Evolutionary conservation across 2,797 vertebrate species (phyloP).

Genomic region (Channallabes apus): DNA sequence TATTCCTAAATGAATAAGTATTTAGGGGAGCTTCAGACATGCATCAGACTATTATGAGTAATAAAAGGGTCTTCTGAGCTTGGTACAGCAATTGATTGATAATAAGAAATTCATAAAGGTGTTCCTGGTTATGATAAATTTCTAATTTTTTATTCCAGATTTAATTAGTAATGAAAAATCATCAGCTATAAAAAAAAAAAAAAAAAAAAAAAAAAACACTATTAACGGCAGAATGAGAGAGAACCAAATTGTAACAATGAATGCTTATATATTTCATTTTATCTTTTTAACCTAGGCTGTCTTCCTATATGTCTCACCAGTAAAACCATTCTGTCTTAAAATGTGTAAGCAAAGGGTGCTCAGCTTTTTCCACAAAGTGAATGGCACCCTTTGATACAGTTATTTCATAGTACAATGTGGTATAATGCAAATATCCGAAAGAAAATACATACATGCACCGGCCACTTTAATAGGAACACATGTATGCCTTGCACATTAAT

Average conservation of each 20-base stretch:
- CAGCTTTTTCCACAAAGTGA: too few species aligned
- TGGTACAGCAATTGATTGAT: constrained; percentile 3
- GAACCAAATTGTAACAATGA: neutral
- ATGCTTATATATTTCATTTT: too few species aligned
- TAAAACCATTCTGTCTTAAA: neutral
- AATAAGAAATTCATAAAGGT: constrained; percentile 1
- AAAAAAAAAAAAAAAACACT: neutral
- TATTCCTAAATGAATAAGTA: neutral
- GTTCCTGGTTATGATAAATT: neutral
- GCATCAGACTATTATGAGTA: neutral
- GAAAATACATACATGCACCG: too few species aligned
- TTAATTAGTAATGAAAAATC: constrained; percentile 30
- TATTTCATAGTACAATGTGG: neutral
- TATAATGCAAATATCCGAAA: neutral
- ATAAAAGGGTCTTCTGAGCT: constrained; percentile 10
- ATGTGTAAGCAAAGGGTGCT: too few species aligned
- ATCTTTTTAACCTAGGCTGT: neutral
- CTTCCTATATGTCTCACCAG: neutral
- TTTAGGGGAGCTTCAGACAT: neutral
- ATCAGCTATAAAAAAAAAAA: neutral
- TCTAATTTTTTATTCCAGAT: constrained; percentile 25
- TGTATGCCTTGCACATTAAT: too few species aligned
- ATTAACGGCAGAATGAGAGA: neutral
- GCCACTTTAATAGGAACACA: too few species aligned
- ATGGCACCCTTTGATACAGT: too few species aligned